Percentiles rank a stretch among this genome's conserved stretches.
Evolutionary conservation across 1,140 invertebrate species (phyloP).

Genomic region (Nasonia giraulti): DNA sequence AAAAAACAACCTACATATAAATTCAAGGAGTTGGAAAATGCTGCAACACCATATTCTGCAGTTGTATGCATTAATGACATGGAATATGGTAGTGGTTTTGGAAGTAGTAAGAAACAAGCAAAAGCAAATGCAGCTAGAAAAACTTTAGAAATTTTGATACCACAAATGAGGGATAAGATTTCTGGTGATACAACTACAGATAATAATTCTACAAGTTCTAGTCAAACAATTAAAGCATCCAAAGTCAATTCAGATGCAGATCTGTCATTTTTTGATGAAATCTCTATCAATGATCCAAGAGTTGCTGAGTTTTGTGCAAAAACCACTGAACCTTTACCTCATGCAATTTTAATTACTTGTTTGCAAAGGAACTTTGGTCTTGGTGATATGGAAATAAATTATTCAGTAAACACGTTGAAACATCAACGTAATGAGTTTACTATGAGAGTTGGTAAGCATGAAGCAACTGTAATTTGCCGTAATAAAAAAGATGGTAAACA

Average conservation of each 20-base stretch:
- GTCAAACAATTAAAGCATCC: constrained; percentile 69
- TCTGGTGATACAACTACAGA: constrained; percentile 76
- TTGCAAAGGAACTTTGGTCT: constrained; percentile 94
- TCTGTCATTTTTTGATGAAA: constrained; percentile 92
- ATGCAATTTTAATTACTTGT: constrained; percentile 94
- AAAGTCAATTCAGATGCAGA: constrained; percentile 70
- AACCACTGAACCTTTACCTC: constrained; percentile 95
- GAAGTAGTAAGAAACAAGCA: constrained; percentile 95
- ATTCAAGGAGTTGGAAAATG: constrained; percentile 95
- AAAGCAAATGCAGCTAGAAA: constrained; percentile 93
- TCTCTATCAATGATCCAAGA: constrained; percentile 93
- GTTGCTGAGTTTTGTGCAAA: constrained; percentile 95
- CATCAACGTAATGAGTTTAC: constrained; percentile 96
- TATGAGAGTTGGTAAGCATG: constrained; percentile 95
- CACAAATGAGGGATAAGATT: constrained; percentile 90
- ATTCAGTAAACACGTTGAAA: constrained; percentile 90
- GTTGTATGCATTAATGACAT: constrained; percentile 94
- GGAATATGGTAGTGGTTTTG: constrained; percentile 93
- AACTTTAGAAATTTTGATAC: constrained; percentile 94
- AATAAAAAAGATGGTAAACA: constrained; percentile 99
- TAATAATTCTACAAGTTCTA: constrained; percentile 71
- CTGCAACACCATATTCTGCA: constrained; percentile 93
- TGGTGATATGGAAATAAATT: constrained; percentile 90
- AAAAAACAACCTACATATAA: constrained; percentile 95
- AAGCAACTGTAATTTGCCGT: constrained; percentile 89